Base-by-base conservation (phyloP, 2,888 invertebrate species). In the Stenolophus ochropezus region DNA sequence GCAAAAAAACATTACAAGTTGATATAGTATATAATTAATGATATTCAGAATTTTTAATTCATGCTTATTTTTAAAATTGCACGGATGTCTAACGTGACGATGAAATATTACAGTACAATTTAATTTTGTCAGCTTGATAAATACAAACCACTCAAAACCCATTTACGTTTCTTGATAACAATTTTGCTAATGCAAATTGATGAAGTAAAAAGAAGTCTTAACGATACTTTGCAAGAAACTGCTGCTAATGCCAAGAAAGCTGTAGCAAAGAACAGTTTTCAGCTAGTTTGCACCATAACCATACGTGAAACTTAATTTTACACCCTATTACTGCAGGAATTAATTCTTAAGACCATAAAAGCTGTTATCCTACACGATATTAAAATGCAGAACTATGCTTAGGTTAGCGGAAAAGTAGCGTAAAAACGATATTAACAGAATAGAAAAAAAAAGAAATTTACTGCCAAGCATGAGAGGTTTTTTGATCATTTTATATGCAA, bases 401-500 rank as follows among this genome's bases (percentile, higher is more conserved):
- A 0, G 25, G 25, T 61, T 61, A 61, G 25, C 61, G 23, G 61
- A 61, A 61, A 25, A 61, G 20, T 61, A 23, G 14, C 61, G 21
- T 61, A 61, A 61, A 56, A 21, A 25, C 23, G 25, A 27, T 61
- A 61, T 25, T 25, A 61, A n/a, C 23, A 61, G 21, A 61, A 61
- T 61, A 61, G 61, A 61, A 61, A 61, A 61, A 61, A 61, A 25
- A 5, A 25, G 61, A 61, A n/a, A 61, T 61, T 61, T 61, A 61
- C 61, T 61, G 14, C 61, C 25, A 27, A 14, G 25, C 25, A 61
- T 61, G 25, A 61, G 61, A 61, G 14, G 1, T 23, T 61, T 61
- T 61, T 61, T 61, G 61, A 61, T 25, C 61, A 61, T 61, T 61
- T 61, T 61, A 25, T 69, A 69, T 69, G 69, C 69, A 69, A 69